Conservation (phyloP, 1,140 invertebrate genomes). For the Cherax quadricarinatus region DNA sequence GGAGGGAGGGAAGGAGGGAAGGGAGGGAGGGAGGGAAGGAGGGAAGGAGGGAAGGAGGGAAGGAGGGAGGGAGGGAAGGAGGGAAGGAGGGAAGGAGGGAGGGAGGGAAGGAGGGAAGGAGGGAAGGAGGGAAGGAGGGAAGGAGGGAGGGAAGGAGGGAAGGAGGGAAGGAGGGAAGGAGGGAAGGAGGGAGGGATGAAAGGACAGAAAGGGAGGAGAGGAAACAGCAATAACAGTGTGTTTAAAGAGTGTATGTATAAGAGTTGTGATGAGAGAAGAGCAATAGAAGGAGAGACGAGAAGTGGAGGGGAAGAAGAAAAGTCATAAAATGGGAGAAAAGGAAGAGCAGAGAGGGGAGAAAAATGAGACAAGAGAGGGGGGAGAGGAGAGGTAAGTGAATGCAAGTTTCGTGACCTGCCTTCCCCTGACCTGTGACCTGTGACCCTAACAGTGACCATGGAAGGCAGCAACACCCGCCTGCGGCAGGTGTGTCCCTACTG, state of each 20-base stretch:
- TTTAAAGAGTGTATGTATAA: too few relatives aligned
- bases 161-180: background rate
- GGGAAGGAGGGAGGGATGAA: background rate
- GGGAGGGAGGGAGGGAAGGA: too few relatives aligned
- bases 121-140: too few relatives aligned
- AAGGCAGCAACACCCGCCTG: constrained; percentile 5
- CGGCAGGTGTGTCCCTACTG: constrained; percentile 78
- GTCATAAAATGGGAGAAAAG: background rate
- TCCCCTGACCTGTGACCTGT: background rate
- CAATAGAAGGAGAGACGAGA: too few relatives aligned
- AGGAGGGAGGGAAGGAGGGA: background rate
- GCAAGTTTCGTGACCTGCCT: background rate
- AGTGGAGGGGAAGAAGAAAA: background rate
- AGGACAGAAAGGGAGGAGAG: too few relatives aligned
- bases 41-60: too few relatives aligned
- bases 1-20: background rate
- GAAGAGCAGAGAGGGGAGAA: background rate
- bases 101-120: background rate
- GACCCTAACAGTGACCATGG: constrained; percentile 57
- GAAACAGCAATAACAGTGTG: too few relatives aligned
- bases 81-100: background rate
- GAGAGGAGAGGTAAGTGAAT: background rate
- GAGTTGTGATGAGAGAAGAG: too few relatives aligned
- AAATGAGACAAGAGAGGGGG: background rate
- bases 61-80: background rate